Evolutionary conservation across 2,113 vertebrate genomes (phyloP).

Genomic region (Sorex fumeus): DNA sequence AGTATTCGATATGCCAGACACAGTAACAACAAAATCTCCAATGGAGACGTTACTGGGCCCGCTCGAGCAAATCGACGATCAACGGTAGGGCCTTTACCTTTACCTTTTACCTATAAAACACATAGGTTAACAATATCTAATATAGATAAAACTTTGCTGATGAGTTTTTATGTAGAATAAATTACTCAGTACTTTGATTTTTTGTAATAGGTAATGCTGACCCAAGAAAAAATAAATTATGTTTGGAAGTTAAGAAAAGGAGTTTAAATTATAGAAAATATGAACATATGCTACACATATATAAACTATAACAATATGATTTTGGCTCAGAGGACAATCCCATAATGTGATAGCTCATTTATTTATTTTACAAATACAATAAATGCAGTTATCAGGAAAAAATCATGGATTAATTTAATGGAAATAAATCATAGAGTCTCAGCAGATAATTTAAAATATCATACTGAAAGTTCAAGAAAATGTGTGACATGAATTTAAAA

Average conservation of each 20-base stretch:
- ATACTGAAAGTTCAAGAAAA: constrained; percentile 49
- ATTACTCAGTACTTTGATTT: constrained; percentile 48
- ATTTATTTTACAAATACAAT: constrained; percentile 64
- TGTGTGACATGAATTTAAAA: constrained; percentile 56
- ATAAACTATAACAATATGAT: constrained; percentile 14
- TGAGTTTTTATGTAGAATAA: constrained; percentile 44
- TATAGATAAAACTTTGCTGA: neutral
- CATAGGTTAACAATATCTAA: constrained; percentile 20
- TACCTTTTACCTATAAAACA: too few relatives aligned
- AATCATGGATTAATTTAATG: constrained; percentile 49
- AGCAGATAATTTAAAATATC: constrained; percentile 68
- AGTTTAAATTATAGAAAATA: constrained; percentile 40
- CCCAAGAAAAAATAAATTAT: constrained; percentile 27
- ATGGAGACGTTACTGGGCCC: too few relatives aligned
- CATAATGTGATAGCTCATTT: neutral
- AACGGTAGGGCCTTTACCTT: too few relatives aligned
- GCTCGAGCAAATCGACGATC: too few relatives aligned
- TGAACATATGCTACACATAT: neutral
- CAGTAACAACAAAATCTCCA: too few relatives aligned
- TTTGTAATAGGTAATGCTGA: constrained; percentile 34
- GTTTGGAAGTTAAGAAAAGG: constrained; percentile 46
- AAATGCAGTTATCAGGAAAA: constrained; percentile 47
- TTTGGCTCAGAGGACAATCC: neutral
- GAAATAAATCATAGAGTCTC: constrained; percentile 42
- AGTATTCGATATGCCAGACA: too few relatives aligned